Evolutionary conservation across 2,888 invertebrate species (phyloP).

Genomic region (Galerucella calmariensis): DNA sequence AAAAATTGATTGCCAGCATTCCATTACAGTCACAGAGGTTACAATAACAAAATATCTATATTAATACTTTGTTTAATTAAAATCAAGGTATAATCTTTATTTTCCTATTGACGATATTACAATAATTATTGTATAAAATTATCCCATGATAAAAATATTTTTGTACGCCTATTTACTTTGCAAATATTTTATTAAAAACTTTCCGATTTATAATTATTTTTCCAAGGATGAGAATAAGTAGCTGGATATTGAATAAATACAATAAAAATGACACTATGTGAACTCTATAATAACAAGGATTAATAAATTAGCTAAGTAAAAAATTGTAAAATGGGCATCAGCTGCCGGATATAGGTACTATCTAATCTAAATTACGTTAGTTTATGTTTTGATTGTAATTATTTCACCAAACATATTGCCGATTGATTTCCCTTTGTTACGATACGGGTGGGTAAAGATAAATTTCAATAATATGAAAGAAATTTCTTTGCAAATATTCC

Average conservation of each 20-base stretch:
- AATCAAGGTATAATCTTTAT: slow-evolving; percentile 23
- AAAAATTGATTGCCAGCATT: slow-evolving; percentile 22
- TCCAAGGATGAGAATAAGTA: no score
- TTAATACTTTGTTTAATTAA: slow-evolving; percentile 25
- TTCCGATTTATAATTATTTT: neutral
- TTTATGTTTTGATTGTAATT: no score
- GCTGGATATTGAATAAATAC: neutral
- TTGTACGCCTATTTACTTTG: neutral
- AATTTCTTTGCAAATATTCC: no score
- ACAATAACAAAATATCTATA: slow-evolving; percentile 25
- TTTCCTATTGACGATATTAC: slow-evolving; percentile 11
- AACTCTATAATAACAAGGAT: no score
- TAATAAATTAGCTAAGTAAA: no score
- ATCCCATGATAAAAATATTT: neutral
- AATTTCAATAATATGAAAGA: no score
- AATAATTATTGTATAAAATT: neutral
- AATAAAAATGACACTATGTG: neutral
- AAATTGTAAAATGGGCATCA: no score
- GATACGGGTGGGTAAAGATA: no score
- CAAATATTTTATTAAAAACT: neutral
- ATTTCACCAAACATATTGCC: no score
- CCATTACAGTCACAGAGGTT: slow-evolving; percentile 25
- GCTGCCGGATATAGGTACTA: no score
- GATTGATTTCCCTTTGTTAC: no score
- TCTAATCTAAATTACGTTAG: no score